Conservation (phyloP, 2,888 invertebrate species). For the Leucozona laternaria region DNA sequence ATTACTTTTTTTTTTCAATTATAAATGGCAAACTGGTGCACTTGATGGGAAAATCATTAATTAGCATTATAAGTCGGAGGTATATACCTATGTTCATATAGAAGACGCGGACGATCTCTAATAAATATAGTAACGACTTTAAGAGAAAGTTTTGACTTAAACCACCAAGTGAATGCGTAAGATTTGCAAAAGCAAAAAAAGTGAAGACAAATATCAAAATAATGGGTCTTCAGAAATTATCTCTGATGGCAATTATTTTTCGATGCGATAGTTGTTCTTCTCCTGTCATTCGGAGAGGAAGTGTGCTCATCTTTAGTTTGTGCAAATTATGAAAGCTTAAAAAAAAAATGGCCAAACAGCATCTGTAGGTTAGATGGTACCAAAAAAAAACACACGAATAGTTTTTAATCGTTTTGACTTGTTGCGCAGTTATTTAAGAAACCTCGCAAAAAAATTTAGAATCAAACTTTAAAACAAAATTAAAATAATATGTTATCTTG, state of each 20-base stretch:
- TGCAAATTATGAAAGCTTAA: background rate
- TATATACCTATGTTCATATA: too few species aligned
- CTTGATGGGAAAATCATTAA: constrained; percentile 51
- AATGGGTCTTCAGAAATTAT: constrained; percentile 14
- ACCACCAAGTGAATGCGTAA: constrained; percentile 17
- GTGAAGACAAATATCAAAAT: constrained; percentile 28
- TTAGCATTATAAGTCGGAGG: constrained; percentile 3
- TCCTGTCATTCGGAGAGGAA: background rate
- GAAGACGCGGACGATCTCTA: background rate
- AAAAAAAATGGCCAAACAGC: background rate
- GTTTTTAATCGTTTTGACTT: background rate
- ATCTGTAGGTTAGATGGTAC: background rate
- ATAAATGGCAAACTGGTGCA: constrained; percentile 10
- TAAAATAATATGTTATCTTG: background rate
- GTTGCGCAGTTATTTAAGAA: background rate
- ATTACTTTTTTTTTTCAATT: background rate
- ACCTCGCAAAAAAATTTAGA: background rate
- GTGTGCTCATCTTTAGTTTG: constrained; percentile 38
- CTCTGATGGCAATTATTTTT: constrained; percentile 48
- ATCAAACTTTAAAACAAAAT: background rate
- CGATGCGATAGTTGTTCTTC: background rate
- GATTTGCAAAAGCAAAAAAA: constrained; percentile 6
- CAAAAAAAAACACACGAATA: background rate
- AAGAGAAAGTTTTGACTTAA: constrained; percentile 36
- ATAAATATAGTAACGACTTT: background rate